Evolutionary conservation across 2,113 vertebrate genomes (phyloP), one percentile per base, ranked within the genome.

Genomic region (Triplophysa dalaica): DNA sequence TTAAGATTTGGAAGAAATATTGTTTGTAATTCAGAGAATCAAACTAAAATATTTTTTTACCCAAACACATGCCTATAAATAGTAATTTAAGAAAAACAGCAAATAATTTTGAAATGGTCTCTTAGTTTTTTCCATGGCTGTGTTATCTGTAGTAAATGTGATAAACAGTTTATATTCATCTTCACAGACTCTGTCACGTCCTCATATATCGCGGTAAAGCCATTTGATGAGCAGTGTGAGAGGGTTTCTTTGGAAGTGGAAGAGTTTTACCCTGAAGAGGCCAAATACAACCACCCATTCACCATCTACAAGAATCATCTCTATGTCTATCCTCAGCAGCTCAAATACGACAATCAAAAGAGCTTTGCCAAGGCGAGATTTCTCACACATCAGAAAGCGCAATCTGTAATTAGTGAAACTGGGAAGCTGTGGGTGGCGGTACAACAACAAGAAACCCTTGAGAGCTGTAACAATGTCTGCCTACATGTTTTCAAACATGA

Each of bases 321-420:
- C 54, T 99, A 98, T 0, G 75, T 99, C 74, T 97, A 96, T 86
- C 98, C 98, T 1, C 82, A 94, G 87, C 97, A 97, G 84, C 89
- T 99, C 86, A 99, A 98, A 86, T 99, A 99, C 0, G 98, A 99
- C 86, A 95, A 94, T 91, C 97, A 99, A 91, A 99, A 99, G 88
- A 93, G 94, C 56, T 99, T 99, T 92, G 95, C 97, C 8, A 99
- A 99, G 95, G 98, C 97, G 89, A 69, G 90, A n/a, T 58, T 45
- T 8, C 62, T 10, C 6, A 73, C 14, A 75, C 52, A 13, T 58
- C 17, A 9, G 22, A 54, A 52, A 29, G 68, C 68, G 19, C 68
- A 54, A 29, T 52, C 69, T 33, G 48, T 56, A 56, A 70, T 54
- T 70, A 33, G 17, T 13, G 11, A 11, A 58, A 58, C n/a, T 17